Percentiles rank a stretch among this genome's conserved stretches.
These are phyloP conservation scores for Brachyhypopomus occidentalis DNA, from an alignment of 2,113 vertebrate genomes.

Conservation along the genomic window DNA sequence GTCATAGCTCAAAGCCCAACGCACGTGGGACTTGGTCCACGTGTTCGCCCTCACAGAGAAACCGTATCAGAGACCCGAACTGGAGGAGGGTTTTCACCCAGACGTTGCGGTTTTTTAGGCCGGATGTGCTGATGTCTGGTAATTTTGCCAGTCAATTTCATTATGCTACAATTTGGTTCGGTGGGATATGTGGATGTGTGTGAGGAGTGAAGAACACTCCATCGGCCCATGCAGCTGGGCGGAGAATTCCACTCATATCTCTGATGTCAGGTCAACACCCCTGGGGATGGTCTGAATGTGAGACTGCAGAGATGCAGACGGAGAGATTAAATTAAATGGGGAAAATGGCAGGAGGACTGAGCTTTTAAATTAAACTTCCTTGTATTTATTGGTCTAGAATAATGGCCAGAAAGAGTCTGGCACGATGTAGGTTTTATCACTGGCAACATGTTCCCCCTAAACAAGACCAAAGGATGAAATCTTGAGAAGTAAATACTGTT, in stretches of 20 bases:
- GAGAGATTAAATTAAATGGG: slow-evolving; percentile 21
- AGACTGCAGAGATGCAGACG: neutral
- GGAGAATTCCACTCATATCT: slow-evolving; percentile 21
- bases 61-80: neutral
- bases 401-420: neutral
- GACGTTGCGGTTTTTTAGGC: too few relatives aligned
- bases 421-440: neutral
- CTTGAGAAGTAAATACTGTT: neutral
- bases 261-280: slow-evolving; percentile 21
- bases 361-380: slow-evolving; percentile 21
- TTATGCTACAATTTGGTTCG: neutral
- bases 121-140: too few relatives aligned
- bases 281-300: neutral
- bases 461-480: neutral
- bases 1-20: slow-evolving; percentile 15
- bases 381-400: neutral
- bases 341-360: slow-evolving; percentile 9
- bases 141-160: neutral
- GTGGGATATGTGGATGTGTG: slow-evolving; percentile 4
- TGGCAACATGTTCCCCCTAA: neutral
- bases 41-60: slow-evolving; percentile 1
- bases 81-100: too few relatives aligned
- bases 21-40: slow-evolving; percentile 1
- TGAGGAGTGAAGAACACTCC: slow-evolving; percentile 3
- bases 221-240: neutral